Conservation (phyloP, 2,888 invertebrate species). For the Ametastegia equiseti region DNA sequence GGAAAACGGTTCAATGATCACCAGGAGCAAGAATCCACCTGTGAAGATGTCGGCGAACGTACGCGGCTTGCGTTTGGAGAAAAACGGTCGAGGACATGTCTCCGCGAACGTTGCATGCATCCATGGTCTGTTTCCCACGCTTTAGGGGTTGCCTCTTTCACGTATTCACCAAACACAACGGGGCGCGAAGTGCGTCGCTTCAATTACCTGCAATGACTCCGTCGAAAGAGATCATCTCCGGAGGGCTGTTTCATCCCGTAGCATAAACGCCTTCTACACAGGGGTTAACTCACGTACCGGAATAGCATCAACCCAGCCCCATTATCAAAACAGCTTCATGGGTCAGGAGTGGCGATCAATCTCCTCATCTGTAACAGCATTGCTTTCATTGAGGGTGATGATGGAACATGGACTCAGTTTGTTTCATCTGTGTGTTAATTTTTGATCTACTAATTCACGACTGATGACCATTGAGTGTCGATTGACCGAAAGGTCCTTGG, state of each 20-base stretch:
- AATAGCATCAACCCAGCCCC: background rate
- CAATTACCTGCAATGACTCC: slow-evolving; percentile 15
- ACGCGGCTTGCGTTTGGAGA: slow-evolving; percentile 28
- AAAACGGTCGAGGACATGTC: no score
- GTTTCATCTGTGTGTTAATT: background rate
- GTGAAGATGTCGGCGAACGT: background rate
- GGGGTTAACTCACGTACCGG: background rate
- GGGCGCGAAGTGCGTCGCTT: background rate
- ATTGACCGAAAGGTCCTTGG: no score
- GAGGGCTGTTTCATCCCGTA: slow-evolving; percentile 15
- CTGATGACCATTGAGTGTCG: background rate
- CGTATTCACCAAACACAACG: background rate
- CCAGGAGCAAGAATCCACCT: background rate
- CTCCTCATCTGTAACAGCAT: background rate
- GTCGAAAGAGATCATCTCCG: slow-evolving; percentile 7
- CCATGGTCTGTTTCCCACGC: background rate
- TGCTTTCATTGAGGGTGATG: background rate
- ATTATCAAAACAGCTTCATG: background rate
- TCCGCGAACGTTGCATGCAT: background rate
- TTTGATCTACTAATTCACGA: background rate
- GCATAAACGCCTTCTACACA: no score
- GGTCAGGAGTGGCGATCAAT: background rate
- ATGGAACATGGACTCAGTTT: background rate
- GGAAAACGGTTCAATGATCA: background rate
- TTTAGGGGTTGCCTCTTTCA: background rate